Evolutionary conservation across 2,888 invertebrate genomes (phyloP).

Genomic region (Phasia obesa): DNA sequence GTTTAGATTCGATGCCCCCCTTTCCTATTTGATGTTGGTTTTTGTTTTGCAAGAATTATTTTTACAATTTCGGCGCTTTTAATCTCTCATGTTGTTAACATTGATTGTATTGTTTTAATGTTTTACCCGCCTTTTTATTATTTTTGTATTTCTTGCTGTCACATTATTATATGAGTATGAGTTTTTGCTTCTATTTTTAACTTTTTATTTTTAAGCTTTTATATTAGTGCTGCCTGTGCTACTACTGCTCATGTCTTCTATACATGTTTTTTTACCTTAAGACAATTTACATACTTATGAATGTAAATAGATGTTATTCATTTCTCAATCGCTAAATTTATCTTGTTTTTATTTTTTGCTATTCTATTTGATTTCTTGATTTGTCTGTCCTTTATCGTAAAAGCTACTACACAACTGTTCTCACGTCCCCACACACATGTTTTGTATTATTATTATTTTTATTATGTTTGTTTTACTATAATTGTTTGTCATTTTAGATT

Average conservation of each 20-base stretch:
- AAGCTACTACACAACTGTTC: background rate
- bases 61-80: constrained; percentile 8
- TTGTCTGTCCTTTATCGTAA: constrained; percentile 1
- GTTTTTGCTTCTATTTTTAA: constrained; percentile 68
- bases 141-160: constrained; percentile 55
- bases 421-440: constrained; percentile 11
- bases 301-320: background rate
- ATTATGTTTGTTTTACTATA: constrained; percentile 16
- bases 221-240: constrained; percentile 47
- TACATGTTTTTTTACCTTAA: background rate
- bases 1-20: no score
- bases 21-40: no score
- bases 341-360: constrained; percentile 34
- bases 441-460: constrained; percentile 22
- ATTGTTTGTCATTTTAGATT: constrained; percentile 30
- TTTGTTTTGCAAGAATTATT: background rate
- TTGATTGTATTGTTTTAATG: constrained; percentile 18
- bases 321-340: no score
- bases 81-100: constrained; percentile 20
- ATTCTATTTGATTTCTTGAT: constrained; percentile 20
- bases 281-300: background rate
- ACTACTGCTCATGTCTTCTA: constrained; percentile 11
- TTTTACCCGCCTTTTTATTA: constrained; percentile 66
- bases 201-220: constrained; percentile 69
- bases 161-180: constrained; percentile 46